These are phyloP conservation scores for Microdon myrmicae DNA, from an alignment of 2,888 invertebrate genomes.

Conservation along the genomic window DNA sequence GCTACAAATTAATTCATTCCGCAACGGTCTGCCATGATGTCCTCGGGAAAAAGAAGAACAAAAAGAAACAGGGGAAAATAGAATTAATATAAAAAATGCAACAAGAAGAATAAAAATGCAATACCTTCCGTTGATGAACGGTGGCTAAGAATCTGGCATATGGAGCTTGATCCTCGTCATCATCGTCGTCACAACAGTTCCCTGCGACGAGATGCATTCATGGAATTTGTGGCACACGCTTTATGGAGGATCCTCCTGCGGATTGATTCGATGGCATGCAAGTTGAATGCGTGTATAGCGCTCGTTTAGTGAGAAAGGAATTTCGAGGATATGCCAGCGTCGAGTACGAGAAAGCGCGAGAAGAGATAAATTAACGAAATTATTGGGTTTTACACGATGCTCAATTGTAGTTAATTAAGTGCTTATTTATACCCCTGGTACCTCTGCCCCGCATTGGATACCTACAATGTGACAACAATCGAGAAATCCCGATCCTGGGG, in stretches of 20 bases:
- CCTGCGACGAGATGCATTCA: constrained; percentile 21
- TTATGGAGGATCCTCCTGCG: constrained; percentile 6
- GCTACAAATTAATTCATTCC: constrained; percentile 35
- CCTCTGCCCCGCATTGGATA: constrained; percentile 2
- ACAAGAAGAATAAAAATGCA: constrained; percentile 28
- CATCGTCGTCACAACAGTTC: constrained; percentile 4
- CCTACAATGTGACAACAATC: neutral
- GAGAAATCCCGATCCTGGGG: too few relatives aligned
- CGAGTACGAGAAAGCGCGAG: constrained; percentile 22
- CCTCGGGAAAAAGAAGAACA: neutral
- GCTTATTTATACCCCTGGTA: constrained; percentile 49
- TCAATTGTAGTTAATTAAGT: constrained; percentile 51
- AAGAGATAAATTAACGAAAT: constrained; percentile 48
- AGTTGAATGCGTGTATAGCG: constrained; percentile 29
- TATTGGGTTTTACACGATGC: constrained; percentile 48
- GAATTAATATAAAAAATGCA: constrained; percentile 7
- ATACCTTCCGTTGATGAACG: constrained; percentile 25
- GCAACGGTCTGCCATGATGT: neutral
- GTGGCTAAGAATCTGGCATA: neutral
- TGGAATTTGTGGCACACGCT: constrained; percentile 52
- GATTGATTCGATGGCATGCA: constrained; percentile 3
- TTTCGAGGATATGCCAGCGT: constrained; percentile 25
- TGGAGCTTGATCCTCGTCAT: constrained; percentile 5
- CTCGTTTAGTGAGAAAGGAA: constrained; percentile 48
- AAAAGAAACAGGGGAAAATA: constrained; percentile 1